Conservation (phyloP, 2,113 vertebrate genomes). For the Siniperca chuatsi region DNA sequence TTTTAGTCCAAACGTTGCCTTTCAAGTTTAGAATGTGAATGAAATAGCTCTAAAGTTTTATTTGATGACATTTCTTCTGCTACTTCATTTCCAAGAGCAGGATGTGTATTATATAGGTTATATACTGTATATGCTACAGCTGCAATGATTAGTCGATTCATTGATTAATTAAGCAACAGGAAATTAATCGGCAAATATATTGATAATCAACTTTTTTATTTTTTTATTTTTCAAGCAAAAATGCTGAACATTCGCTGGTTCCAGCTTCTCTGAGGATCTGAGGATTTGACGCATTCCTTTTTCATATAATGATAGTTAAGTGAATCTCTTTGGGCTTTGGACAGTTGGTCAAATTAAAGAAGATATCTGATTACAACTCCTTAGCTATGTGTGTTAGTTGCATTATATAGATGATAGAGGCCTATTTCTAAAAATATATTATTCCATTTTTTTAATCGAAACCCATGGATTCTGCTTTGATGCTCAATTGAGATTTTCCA, state of each 20-base stretch:
- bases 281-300: neutral
- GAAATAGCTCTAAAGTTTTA: neutral
- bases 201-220: neutral
- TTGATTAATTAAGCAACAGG: neutral
- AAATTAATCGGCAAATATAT: neutral
- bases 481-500: constrained; percentile 3
- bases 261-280: neutral
- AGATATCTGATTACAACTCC: neutral
- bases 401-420: neutral
- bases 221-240: neutral
- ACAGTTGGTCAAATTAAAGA: neutral
- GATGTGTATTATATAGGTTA: neutral
- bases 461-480: neutral
- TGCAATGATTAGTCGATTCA: neutral
- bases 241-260: neutral
- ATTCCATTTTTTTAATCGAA: neutral
- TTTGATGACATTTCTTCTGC: neutral
- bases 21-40: neutral
- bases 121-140: neutral
- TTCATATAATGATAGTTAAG: neutral
- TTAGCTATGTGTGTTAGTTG: neutral
- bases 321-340: neutral
- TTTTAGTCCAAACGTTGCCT: neutral
- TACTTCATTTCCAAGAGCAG: neutral
- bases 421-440: neutral